Conservation (phyloP, 2,113 vertebrate species). For the Petaurus breviceps region DNA sequence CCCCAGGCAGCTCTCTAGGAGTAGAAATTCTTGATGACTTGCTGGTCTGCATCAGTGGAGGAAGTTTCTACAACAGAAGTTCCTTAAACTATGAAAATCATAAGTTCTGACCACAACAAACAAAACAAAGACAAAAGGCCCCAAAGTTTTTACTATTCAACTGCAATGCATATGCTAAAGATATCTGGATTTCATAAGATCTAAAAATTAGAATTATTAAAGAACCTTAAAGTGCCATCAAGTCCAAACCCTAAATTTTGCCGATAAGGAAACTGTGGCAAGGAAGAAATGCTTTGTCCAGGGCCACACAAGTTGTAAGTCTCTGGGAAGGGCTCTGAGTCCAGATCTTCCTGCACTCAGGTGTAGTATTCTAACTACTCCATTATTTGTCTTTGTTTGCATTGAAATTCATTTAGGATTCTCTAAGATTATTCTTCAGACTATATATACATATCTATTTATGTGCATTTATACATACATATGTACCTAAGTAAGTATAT, state of each 20-base stretch:
- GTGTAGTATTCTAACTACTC: neutral
- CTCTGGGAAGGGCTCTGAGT: neutral
- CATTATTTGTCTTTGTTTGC: neutral
- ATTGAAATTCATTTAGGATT: neutral
- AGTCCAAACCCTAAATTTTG: neutral
- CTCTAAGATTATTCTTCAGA: neutral
- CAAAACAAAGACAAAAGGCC: conserved; percentile 6
- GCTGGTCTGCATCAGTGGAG: neutral
- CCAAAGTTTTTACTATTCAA: conserved; percentile 59
- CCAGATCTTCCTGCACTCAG: neutral
- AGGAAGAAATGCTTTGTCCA: neutral
- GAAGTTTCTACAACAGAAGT: neutral
- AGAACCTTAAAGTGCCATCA: neutral
- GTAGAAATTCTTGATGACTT: neutral
- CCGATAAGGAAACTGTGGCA: neutral
- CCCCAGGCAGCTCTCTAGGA: neutral
- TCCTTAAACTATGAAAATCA: neutral
- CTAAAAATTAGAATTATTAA: neutral
- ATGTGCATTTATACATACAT: too few species aligned
- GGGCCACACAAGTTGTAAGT: neutral
- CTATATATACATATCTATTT: too few species aligned
- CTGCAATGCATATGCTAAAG: conserved; percentile 72
- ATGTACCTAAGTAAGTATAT: too few species aligned
- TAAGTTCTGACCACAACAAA: neutral
- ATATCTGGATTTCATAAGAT: neutral